Base-by-base conservation (phyloP, 2,888 invertebrate genomes). In the Cheilosia soror region DNA sequence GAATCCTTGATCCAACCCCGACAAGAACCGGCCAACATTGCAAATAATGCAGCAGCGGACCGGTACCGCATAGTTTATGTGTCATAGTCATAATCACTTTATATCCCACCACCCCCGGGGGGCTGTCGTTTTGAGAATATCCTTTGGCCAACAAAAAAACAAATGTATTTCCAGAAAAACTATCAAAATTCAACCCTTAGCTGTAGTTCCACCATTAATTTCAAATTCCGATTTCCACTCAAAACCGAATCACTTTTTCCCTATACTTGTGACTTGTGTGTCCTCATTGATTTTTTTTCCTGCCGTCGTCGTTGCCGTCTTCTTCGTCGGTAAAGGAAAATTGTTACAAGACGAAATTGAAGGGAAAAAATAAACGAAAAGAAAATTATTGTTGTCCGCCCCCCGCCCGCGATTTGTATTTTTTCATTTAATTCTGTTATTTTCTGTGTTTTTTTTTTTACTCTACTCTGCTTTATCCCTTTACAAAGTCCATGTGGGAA, bases 281-380 rank as follows among this genome's bases (percentile, higher is more conserved):
- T 69, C 65, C 40, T 83, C 83, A 83, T 83, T 83, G 79, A 83
- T 83, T 83, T 83, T 83, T 72, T 33, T 55, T 27, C 7, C 7
- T 31, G 20, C 13, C 15, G 13, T 33, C 29, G 53, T 27, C 75
- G 65, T 11, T 7, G 37, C 66, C 58, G 53, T 77, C 33, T 76
- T 55, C 53, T 62, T 40, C 55, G 31, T 9, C 40, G 47, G n/a
- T n/a, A 37, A 9, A 66, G 49, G 27, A 57, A 51, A 57, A 15
- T 57, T 55, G 20, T 75, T 63, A 27, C 37, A 44, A 66, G 40
- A 49, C 60, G 33, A 49, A 49, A 62, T 55, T 33, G 40, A 66
- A 80, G 37, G 37, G 20, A 20, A 37, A 37, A 37, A 37, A 37
- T 37, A 68, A 68, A 79, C 20, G 13, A 49, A 71, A 63, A 51